Conservation (phyloP, 30 jellyfish, hydroid and myxozoan genomes). For the Euphysa ruthae region DNA sequence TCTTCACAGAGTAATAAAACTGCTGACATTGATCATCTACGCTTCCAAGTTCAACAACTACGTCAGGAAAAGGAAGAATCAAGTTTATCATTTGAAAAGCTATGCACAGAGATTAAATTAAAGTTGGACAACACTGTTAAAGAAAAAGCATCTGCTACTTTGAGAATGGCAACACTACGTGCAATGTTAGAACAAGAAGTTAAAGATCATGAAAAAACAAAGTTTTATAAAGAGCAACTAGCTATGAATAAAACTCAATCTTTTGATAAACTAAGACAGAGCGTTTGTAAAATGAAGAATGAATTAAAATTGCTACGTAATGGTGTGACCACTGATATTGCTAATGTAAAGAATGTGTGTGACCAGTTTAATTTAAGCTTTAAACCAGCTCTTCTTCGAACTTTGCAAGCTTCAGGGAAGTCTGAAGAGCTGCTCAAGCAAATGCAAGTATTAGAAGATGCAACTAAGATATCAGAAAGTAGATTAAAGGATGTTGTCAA, state of each 20-base stretch:
- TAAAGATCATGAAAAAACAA: constrained; percentile 29
- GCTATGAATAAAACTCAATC: not conserved
- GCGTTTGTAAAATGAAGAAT: constrained; percentile 2
- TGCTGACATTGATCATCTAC: constrained; percentile 10
- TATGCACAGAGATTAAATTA: not conserved
- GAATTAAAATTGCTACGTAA: not conserved
- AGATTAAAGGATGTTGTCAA: constrained; percentile 16
- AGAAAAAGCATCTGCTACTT: not conserved
- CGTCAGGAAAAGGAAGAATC: constrained; percentile 23
- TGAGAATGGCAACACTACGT: constrained; percentile 28
- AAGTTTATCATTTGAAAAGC: not conserved
- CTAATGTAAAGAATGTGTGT: not conserved
- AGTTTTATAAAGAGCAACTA: constrained; percentile 14
- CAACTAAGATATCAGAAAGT: constrained; percentile 6
- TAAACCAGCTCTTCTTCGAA: not conserved
- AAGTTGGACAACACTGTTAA: not conserved
- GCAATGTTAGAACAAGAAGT: constrained; percentile 39
- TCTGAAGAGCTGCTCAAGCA: not conserved
- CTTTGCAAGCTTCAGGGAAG: not conserved
- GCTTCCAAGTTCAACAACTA: constrained; percentile 17
- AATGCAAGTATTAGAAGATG: not conserved
- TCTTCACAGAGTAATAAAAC: not conserved
- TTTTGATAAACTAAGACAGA: not conserved
- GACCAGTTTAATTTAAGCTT: not conserved
- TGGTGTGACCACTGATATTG: not conserved